Evolutionary conservation across 2,113 vertebrate genomes (phyloP), one percentile per base, ranked within the genome.

Genomic region (Symphodus melops): DNA sequence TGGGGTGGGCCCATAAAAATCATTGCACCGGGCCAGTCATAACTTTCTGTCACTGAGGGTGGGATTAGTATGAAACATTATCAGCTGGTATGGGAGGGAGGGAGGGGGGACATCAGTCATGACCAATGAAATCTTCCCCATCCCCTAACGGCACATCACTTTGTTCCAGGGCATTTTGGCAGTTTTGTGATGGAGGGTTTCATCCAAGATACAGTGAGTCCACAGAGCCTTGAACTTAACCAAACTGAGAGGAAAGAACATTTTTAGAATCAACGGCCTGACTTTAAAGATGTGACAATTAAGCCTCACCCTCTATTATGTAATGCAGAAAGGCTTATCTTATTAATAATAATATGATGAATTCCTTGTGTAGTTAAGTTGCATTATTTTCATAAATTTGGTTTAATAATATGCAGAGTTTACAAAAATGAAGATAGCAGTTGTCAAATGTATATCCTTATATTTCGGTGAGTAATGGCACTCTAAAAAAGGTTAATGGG

Each of bases 41-140:
- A 71, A 42, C 21, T 49, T 64, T 56, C 28, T 66, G 68, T 44
- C 52, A 49, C 57, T 59, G 68, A 44, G 17, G 54, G 19, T 42
- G 73, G 66, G 36, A 66, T 76, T 65, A 59, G 14, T 63, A 55
- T 75, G 57, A 64, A 82, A 65, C 44, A 51, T 52, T 56, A 68
- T 66, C 67, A 51, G 60, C 28, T 9, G 8, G 2, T 65, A 33
- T 65, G 19, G 44, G 55, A 56, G 39, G 2, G 11, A 19, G 13
- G 39, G 23, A n/a, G 66, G 28, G 28, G 28, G 28, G 28, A 33
- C 44, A 63, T 56, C 49, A 66, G 39, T 33, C 60, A 64, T 28
- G 17, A 46, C 41, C 60, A 72, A 55, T 41, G 69, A 57, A 42
- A 33, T n/a, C 23, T 39, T 9, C 9, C 4, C 13, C 19, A n/a